phyloP scores from a whole-genome alignment of 2,113 vertebrate genomes.

The Meleagris gallopavo region DNA sequence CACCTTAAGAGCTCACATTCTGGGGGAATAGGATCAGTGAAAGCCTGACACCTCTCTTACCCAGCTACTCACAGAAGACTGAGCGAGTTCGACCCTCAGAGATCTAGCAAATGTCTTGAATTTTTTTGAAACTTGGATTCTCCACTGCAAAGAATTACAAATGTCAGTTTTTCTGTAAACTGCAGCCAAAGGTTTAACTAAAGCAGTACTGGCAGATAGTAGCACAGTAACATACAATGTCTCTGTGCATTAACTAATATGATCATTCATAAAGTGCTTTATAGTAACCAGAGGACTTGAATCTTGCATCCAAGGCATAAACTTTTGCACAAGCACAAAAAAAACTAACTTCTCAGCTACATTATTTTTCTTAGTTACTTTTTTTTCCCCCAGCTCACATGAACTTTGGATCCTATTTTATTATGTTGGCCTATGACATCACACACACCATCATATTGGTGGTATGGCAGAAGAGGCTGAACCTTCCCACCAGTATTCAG shows the following conservation, averaged over 20 bases:
- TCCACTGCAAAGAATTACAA: background rate
- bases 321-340: background rate
- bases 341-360: background rate
- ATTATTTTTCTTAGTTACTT: background rate
- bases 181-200: background rate
- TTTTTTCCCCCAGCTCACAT: too few relatives aligned
- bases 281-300: background rate
- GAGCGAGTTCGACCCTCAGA: background rate
- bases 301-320: background rate
- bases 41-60: rapidly evolving
- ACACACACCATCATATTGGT: background rate
- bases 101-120: background rate
- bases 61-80: background rate
- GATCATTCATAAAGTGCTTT: background rate
- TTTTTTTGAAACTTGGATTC: background rate
- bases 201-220: background rate
- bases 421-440: background rate
- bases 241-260: background rate
- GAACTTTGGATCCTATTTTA: background rate
- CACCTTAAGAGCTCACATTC: background rate
- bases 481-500: background rate
- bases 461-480: background rate
- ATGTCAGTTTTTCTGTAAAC: background rate
- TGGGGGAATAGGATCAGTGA: background rate
- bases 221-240: background rate